Conservation (phyloP, 1,140 invertebrate genomes). For the Portunus trituberculatus region DNA sequence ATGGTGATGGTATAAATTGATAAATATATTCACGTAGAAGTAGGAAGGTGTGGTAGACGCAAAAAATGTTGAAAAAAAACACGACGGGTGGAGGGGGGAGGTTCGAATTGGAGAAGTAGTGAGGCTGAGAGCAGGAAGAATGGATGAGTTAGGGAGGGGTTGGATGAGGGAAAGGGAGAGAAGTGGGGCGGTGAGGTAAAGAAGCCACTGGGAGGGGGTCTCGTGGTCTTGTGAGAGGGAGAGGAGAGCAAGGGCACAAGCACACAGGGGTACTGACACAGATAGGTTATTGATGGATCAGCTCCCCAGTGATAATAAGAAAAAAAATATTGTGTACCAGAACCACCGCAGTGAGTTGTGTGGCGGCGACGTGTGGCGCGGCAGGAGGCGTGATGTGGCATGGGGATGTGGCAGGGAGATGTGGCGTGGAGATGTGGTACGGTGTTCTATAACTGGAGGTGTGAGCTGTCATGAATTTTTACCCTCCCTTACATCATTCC, state of each 20-base stretch:
- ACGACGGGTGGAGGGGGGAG: neutral
- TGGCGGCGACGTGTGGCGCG: neutral
- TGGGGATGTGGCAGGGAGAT: neutral
- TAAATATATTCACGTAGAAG: neutral
- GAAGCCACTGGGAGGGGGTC: neutral
- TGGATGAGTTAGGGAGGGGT: neutral
- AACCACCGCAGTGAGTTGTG: neutral
- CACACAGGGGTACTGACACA: neutral
- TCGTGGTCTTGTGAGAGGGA: too few species aligned
- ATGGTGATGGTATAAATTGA: too few species aligned
- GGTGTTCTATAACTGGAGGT: neutral
- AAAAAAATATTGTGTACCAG: neutral
- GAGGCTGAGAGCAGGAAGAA: neutral
- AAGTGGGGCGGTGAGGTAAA: constrained; percentile 30
- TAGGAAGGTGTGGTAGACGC: neutral
- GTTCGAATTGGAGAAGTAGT: neutral
- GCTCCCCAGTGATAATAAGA: constrained; percentile 26
- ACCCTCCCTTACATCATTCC: neutral
- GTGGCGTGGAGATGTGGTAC: neutral
- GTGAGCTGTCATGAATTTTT: neutral
- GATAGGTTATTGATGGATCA: constrained; percentile 49
- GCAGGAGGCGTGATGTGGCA: neutral
- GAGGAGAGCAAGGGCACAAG: neutral
- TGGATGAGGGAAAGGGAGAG: constrained; percentile 29
- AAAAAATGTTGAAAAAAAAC: neutral